Conservation (phyloP, 23 tunicate genomes). For the Styela clava region DNA sequence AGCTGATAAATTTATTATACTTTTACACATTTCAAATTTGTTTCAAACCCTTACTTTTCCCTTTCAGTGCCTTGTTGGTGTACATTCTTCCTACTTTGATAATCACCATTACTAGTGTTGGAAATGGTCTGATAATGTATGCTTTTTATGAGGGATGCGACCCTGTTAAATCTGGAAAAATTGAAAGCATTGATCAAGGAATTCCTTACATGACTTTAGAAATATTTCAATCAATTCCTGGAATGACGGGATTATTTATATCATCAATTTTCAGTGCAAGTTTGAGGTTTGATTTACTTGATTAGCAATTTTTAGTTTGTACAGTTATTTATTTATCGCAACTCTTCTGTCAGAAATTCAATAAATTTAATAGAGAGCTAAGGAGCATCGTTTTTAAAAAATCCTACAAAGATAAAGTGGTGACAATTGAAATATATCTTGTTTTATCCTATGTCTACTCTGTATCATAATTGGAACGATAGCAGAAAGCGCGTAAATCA, state of each 20-base stretch:
- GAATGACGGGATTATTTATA: slow-evolving; percentile 3
- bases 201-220: background rate
- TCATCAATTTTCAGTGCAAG: background rate
- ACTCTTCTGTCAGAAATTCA: too few species aligned
- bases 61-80: background rate
- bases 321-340: too few species aligned
- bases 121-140: background rate
- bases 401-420: too few species aligned
- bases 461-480: too few species aligned
- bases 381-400: too few species aligned
- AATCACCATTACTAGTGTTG: background rate
- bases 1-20: background rate
- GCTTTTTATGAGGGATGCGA: slow-evolving; percentile 1
- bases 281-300: background rate
- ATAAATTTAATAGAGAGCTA: too few species aligned
- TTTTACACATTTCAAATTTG: background rate
- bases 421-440: too few species aligned
- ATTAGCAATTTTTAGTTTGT: too few species aligned
- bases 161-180: slow-evolving; percentile 4
- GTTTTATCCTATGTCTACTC: too few species aligned
- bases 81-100: background rate
- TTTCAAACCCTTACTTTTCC: too few species aligned
- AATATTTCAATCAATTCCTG: background rate
- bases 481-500: too few species aligned
- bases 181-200: slow-evolving; percentile 5